A percentile compares a stretch with the other conserved stretches of the same genome.
These are phyloP conservation scores for Antheraea mylitta DNA, from an alignment of 1,140 invertebrate species.

Conservation along the genomic window DNA sequence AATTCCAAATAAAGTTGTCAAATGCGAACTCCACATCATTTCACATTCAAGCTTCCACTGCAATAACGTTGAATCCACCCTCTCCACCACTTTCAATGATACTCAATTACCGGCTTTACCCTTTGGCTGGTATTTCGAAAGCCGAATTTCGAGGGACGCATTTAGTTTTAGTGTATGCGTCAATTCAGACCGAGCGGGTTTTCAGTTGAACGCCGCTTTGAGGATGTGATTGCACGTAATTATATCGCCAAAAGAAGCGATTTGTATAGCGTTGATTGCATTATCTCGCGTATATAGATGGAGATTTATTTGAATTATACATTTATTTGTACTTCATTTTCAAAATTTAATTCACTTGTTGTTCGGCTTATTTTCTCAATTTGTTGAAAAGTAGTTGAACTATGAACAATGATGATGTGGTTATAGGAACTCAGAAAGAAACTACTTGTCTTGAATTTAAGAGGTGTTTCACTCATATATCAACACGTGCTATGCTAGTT, in stretches of 20 bases:
- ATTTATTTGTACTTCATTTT: too few relatives aligned
- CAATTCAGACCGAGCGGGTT: neutral
- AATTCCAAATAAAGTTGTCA: neutral
- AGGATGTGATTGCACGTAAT: neutral
- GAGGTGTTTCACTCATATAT: too few relatives aligned
- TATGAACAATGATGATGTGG: too few relatives aligned
- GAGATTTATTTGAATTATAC: too few relatives aligned
- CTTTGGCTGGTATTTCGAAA: neutral
- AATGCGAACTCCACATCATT: neutral
- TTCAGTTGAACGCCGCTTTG: neutral
- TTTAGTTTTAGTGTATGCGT: constrained; percentile 4
- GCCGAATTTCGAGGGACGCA: neutral
- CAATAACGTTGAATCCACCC: neutral
- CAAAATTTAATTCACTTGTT: too few relatives aligned
- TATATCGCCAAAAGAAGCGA: neutral
- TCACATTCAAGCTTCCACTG: neutral
- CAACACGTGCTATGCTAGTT: too few relatives aligned
- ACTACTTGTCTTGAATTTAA: too few relatives aligned
- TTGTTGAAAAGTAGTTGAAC: too few relatives aligned
- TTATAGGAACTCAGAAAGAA: too few relatives aligned
- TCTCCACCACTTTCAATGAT: neutral
- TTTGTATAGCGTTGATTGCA: neutral
- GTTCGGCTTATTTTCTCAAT: too few relatives aligned
- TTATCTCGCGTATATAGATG: neutral
- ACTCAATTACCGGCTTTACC: constrained; percentile 3